Evolutionary conservation across 2,888 invertebrate genomes (phyloP).

Genomic region (Molanna angustata): DNA sequence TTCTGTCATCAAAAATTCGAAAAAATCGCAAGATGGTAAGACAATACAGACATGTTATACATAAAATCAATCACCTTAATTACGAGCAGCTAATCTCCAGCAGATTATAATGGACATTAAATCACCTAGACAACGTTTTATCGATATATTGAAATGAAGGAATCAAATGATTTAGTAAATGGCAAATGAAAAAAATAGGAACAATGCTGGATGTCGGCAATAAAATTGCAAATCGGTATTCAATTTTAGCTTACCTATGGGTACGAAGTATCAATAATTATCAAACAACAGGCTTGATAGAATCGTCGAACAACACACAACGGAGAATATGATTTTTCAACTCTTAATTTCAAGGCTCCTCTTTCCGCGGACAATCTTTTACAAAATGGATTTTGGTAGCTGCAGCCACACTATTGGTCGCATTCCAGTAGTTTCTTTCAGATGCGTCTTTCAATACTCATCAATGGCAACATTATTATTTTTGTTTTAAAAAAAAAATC

Average conservation of each 20-base stretch:
- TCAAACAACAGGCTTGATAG: slow-evolving; percentile 4
- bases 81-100: not conserved
- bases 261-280: slow-evolving; percentile 10
- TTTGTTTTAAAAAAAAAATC: too few species aligned
- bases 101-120: not conserved
- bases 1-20: slow-evolving; percentile 45
- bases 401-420: slow-evolving; percentile 50
- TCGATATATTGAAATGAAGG: slow-evolving; percentile 20
- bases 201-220: not conserved
- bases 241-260: slow-evolving; percentile 16
- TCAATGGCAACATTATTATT: too few species aligned
- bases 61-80: not conserved
- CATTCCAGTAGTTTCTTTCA: slow-evolving; percentile 56
- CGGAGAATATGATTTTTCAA: slow-evolving; percentile 8
- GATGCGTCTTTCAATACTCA: slow-evolving; percentile 57
- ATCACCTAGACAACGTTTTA: slow-evolving; percentile 30
- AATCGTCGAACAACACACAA: slow-evolving; percentile 8
- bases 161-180: slow-evolving; percentile 1
- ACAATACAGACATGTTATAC: not conserved
- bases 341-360: slow-evolving; percentile 21
- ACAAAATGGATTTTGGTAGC: slow-evolving; percentile 57
- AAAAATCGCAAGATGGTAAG: slow-evolving; percentile 11
- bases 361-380: slow-evolving; percentile 37
- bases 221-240: slow-evolving; percentile 10
- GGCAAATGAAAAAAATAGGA: slow-evolving; percentile 7